phyloP scores from a whole-genome alignment of 2,888 invertebrate species.

The Campoletis raptor region DNA sequence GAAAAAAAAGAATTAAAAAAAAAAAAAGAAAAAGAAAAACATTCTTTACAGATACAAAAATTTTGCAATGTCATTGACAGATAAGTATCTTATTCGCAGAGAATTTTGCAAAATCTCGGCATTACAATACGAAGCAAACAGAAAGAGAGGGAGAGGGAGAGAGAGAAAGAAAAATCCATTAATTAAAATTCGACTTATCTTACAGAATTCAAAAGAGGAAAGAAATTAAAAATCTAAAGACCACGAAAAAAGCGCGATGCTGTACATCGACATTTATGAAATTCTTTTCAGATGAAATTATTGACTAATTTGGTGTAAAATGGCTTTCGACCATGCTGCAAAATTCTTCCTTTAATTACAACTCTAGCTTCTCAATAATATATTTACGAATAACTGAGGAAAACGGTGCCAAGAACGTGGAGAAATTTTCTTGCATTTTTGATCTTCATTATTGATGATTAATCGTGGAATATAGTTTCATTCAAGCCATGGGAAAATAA shows the following conservation, averaged over 20 bases:
- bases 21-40: constrained; percentile 13
- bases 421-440: not conserved
- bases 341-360: not conserved
- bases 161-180: not conserved
- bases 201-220: not conserved
- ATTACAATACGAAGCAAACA: not conserved
- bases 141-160: not conserved
- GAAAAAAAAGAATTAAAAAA: constrained; percentile 17
- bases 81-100: constrained; percentile 67
- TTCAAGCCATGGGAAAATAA: not conserved
- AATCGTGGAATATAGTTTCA: not conserved
- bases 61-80: constrained; percentile 66
- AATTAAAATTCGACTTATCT: constrained; percentile 1
- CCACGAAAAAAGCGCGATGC: not conserved
- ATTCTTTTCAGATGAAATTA: not conserved
- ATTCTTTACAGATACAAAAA: constrained; percentile 15
- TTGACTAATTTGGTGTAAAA: not conserved
- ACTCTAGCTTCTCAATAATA: not conserved
- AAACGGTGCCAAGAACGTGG: not conserved
- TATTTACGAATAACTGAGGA: not conserved
- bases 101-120: constrained; percentile 63
- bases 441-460: constrained; percentile 8
- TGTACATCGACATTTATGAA: not conserved
- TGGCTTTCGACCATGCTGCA: not conserved
- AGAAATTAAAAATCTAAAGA: not conserved